Conservation (phyloP, 2,797 vertebrate species). For the Lateolabrax maculatus region DNA sequence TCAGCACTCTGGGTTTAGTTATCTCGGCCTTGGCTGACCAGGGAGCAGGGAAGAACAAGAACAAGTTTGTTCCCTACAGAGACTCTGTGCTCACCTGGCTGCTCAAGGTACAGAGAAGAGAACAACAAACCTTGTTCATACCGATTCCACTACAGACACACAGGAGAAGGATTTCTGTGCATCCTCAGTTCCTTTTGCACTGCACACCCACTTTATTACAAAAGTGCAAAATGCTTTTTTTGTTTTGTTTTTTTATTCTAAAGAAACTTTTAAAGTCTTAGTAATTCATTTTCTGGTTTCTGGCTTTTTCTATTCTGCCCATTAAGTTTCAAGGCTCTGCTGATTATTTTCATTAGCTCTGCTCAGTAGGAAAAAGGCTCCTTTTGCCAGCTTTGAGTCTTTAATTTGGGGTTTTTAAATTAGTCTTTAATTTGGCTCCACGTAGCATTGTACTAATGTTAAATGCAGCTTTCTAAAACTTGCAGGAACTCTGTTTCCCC, state of each 20-base stretch:
- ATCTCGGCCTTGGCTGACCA: conserved; percentile 89
- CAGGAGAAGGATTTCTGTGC: background rate
- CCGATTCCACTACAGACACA: background rate
- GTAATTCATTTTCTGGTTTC: background rate
- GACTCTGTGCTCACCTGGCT: conserved; percentile 95
- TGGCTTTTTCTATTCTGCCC: background rate
- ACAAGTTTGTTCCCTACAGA: conserved; percentile 94
- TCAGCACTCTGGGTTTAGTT: conserved; percentile 87
- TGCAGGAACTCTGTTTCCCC: background rate
- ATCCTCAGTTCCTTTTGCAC: background rate
- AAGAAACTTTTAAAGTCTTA: conserved; percentile 1
- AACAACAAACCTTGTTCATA: background rate
- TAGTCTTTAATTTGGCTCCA: conserved; percentile 29
- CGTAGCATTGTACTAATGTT: conserved; percentile 5
- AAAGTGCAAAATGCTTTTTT: background rate
- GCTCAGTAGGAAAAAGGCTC: conserved; percentile 16
- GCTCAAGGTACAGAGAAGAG: conserved; percentile 84
- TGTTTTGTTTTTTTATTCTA: background rate
- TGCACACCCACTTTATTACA: background rate
- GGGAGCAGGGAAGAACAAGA: conserved; percentile 90
- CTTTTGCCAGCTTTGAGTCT: conserved; percentile 12
- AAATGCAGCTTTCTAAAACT: conserved; percentile 11
- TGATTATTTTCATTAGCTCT: conserved; percentile 34
- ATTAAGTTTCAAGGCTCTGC: conserved; percentile 22
- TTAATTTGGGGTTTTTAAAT: conserved; percentile 24